Evolutionary conservation across 2,797 vertebrate genomes (phyloP).

Genomic region (Dipus sagitta): DNA sequence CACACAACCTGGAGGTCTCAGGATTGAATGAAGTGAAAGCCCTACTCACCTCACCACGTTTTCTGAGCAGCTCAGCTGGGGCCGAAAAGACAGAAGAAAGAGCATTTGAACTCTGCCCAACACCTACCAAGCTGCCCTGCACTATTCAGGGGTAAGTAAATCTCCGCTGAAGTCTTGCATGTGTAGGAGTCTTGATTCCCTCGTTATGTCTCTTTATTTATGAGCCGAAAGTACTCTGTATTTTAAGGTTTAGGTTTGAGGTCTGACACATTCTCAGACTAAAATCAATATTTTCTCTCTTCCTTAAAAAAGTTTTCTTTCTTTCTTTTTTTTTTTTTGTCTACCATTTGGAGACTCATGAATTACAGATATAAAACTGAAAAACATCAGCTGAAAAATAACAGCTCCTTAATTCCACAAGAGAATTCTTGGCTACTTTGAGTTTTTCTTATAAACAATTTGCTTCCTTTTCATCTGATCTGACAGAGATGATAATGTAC

Average conservation of each 20-base stretch:
- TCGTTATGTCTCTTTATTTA: constrained; percentile 39
- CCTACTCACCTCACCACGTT: constrained; percentile 51
- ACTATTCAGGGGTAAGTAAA: constrained; percentile 62
- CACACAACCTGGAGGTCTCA: constrained; percentile 14
- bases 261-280: constrained; percentile 34
- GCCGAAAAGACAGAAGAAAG: neutral
- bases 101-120: constrained; percentile 1
- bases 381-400: constrained; percentile 60
- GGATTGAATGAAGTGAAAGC: constrained; percentile 26
- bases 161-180: constrained; percentile 30
- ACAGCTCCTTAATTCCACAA: constrained; percentile 7
- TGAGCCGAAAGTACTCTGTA: constrained; percentile 34
- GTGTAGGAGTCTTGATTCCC: neutral
- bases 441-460: constrained; percentile 34
- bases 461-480: constrained; percentile 37
- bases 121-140: neutral
- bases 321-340: neutral
- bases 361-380: constrained; percentile 50
- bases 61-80: constrained; percentile 41
- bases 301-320: neutral
- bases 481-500: constrained; percentile 2
- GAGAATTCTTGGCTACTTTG: constrained; percentile 33
- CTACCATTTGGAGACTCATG: constrained; percentile 43
- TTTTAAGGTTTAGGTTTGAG: constrained; percentile 62
- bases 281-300: constrained; percentile 61